Evolutionary conservation across 2,888 invertebrate species (phyloP).

Genomic region (Invenusta paracnida): DNA sequence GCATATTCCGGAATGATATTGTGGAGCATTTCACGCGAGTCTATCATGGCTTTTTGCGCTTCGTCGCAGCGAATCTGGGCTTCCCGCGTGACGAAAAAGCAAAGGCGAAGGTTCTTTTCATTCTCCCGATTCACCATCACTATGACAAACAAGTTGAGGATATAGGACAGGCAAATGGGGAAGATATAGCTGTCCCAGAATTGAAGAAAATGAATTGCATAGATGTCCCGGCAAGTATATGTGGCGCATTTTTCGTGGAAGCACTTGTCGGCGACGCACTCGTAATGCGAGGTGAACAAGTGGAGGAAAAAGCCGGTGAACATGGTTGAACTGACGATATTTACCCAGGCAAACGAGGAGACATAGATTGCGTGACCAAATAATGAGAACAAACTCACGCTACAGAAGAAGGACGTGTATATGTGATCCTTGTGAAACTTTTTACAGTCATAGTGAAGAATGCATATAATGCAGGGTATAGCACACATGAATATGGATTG

Average conservation of each 20-base stretch:
- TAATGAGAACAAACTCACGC: not conserved
- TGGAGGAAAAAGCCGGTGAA: not conserved
- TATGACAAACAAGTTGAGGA: not conserved
- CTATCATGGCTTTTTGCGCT: not conserved
- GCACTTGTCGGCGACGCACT: not conserved
- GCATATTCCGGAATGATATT: slow-evolving; percentile 32
- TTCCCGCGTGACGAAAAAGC: not conserved
- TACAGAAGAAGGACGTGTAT: not conserved
- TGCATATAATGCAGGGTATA: not conserved
- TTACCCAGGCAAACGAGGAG: not conserved
- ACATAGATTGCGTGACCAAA: not conserved
- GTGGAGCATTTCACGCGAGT: not conserved
- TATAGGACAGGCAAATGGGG: not conserved
- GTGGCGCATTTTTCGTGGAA: not conserved
- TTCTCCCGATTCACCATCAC: not conserved
- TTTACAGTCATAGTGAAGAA: not conserved
- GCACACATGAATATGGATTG: not conserved
- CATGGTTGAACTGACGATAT: not conserved
- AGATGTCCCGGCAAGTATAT: not conserved
- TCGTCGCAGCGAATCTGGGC: not conserved
- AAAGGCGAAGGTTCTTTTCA: not conserved
- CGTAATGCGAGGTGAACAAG: not conserved
- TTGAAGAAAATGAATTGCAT: not conserved
- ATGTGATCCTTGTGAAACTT: not conserved
- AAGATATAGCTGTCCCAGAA: not conserved